Conservation (phyloP, 2,113 vertebrate species). For the Scolopax mira region DNA sequence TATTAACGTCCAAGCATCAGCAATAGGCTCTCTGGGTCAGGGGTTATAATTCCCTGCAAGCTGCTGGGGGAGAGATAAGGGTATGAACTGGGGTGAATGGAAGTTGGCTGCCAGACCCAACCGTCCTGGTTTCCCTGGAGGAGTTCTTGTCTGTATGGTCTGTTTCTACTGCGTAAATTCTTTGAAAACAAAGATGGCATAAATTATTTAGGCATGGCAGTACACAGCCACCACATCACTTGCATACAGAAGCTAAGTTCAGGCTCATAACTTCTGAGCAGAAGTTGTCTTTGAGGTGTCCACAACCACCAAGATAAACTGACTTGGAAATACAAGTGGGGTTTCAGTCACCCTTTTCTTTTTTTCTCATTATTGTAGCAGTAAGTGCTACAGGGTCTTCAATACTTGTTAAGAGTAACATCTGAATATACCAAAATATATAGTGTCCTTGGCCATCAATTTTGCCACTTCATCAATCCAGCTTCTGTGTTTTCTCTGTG, state of each 20-base stretch:
- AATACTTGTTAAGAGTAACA: neutral
- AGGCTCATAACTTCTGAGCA: neutral
- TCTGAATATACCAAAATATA: neutral
- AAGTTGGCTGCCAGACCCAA: neutral
- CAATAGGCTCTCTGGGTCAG: neutral
- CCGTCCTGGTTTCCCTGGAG: neutral
- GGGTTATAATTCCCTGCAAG: neutral
- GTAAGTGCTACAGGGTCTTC: neutral
- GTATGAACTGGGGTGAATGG: neutral
- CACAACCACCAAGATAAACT: neutral
- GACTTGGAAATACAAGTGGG: neutral
- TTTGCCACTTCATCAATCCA: neutral
- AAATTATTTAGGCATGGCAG: neutral
- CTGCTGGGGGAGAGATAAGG: neutral
- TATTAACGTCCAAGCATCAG: fast-evolving
- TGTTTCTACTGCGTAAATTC: neutral
- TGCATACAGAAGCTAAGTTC: neutral
- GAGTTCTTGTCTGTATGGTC: neutral
- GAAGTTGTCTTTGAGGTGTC: neutral
- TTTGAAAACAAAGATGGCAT: neutral
- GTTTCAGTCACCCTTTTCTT: neutral
- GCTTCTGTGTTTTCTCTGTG: neutral
- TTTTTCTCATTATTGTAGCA: neutral
- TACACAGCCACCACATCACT: neutral
- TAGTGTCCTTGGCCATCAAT: neutral